phyloP scores from a whole-genome alignment of 2,113 vertebrate genomes.

The Gopherus evgoodei region DNA sequence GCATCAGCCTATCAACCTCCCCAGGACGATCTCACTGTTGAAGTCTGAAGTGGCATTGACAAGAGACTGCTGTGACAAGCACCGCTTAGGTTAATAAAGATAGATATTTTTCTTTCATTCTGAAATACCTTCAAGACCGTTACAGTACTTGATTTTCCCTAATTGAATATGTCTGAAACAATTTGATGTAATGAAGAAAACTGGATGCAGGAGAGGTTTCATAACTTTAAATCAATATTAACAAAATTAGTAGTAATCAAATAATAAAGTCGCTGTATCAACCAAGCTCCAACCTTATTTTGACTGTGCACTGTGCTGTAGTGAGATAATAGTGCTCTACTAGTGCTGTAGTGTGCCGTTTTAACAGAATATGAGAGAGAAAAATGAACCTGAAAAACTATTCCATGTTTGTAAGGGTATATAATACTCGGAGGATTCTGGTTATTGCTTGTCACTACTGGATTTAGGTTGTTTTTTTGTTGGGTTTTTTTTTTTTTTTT shows the following conservation, averaged over 20 bases:
- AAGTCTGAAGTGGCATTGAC: not conserved
- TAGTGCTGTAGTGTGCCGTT: not conserved
- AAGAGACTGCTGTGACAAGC: not conserved
- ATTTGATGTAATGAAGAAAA: not conserved
- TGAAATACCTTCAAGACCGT: not conserved
- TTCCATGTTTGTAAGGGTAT: not conserved
- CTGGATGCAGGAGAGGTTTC: not conserved
- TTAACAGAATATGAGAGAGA: accelerated
- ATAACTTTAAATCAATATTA: not conserved
- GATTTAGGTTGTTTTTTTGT: not conserved
- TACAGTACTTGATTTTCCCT: not conserved
- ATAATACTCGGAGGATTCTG: not conserved
- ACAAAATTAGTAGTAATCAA: not conserved
- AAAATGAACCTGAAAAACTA: not conserved
- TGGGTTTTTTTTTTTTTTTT: not conserved
- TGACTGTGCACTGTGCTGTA: not conserved
- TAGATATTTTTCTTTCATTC: not conserved
- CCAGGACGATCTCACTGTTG: not conserved
- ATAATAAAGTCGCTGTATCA: not conserved
- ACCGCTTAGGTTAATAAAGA: not conserved
- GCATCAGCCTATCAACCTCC: not conserved
- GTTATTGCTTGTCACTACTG: not conserved
- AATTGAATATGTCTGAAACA: not conserved
- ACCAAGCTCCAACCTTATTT: not conserved
- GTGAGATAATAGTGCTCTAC: accelerated